Evolutionary conservation across 2,797 vertebrate species (phyloP), one percentile per base, ranked within the genome.

Genomic region (Rhinella marina): DNA sequence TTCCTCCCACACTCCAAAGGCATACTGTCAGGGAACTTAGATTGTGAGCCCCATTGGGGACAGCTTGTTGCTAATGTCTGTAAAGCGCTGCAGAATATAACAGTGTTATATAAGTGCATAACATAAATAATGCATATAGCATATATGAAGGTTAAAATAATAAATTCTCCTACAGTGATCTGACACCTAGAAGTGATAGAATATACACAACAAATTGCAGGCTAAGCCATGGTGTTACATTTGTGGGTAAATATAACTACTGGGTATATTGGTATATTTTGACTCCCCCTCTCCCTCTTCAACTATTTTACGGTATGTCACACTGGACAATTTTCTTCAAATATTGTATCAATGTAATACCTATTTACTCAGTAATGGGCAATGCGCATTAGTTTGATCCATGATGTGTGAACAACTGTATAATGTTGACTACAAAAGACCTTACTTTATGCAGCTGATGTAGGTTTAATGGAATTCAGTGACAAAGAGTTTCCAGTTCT

Each of bases 391-490:
- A 70, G 66, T 50, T 81, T 80, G 75, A 81, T 79, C 66, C 54
- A 62, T 61, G 57, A n/a, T 52, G 27, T 81, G 78, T 81, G 78
- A 73, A 73, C 64, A 81, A 50, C 54, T 81, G 64, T 76, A 75
- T 76, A 82, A 73, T 82, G 32, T 62, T 87, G 48, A 13, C n/a
- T 76, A 73, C 41, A 48, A 50, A 32, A 73, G 29, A 72, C 77
- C 23, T 25, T 61, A 62, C 41, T 61, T 82, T 82, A 68, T 83
- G 68, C 41, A 56, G 32, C n/a, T 77, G 82, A 77, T 76, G 81
- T 77, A 83, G 25, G 25, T 50, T 50, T 87, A 75, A 87, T 87
- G 56, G 80, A 87, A 64, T 87, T 52, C 57, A 87, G 68, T 82
- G 79, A 64, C 86, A 87, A 87, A 82, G 80, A 81, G 66, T 56